Base-by-base conservation (phyloP, 2,888 invertebrate species). In the Pammene aurita region DNA sequence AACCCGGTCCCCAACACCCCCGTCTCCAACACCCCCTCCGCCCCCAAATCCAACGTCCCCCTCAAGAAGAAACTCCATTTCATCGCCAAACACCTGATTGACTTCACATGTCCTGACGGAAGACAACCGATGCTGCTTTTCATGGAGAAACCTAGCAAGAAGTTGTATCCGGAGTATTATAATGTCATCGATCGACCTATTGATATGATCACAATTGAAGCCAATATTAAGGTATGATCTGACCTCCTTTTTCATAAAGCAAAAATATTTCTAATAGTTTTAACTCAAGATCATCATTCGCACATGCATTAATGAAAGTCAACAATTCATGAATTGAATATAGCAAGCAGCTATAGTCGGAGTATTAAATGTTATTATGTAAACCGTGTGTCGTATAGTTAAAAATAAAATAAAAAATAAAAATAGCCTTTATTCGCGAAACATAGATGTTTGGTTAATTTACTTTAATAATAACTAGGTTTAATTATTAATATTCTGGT, bases 91-190 rank as follows among this genome's bases (percentile, higher is more conserved):
- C 93, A 93, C 56, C 75, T 93, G 67, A 79, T 93, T 0, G 93
- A 93, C 54, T 92, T 89, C 79, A 91, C 93, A 0, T 93, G 93
- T 72, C 89, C 90, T 52, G 96, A 96, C 77, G 97, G 97, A 0
- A 93, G 99, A 13, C 95, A 96, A 77, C 96, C 98, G 0, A 97
- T 98, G 93, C 91, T 97, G 67, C 94, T 97, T 77, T 99, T 99
- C 84, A 97, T 99, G 97, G 98, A 98, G 85, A 97, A 98, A 80
- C 99, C 99, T 0, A 98, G 98, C 38, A 96, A 97, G 84, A 98
- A 98, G 82, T 92, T 97, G 42, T 99, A 99, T 83, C 98, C 98
- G 0, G 98, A 98, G 84, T 99, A 99, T 85, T 99, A 98, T 86
- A 96, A 97, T 86, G 96, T 99, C 0, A 99, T 99, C 73, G 95